These are phyloP conservation scores for Neelides sp. DNA, from an alignment of 1,140 invertebrate species.

Conservation along the genomic window DNA sequence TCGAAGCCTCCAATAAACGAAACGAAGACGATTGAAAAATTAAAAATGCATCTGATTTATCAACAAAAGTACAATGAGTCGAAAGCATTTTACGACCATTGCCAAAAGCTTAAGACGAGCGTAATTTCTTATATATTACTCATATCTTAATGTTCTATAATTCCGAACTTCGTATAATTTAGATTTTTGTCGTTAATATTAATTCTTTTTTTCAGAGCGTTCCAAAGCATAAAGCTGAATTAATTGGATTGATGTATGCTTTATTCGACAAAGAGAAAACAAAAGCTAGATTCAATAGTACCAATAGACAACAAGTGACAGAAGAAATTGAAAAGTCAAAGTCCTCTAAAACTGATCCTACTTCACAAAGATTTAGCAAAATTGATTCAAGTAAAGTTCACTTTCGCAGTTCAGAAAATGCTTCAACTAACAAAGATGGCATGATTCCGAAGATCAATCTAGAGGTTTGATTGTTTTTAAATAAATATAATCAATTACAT, in stretches of 20 bases:
- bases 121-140: slow-evolving; percentile 5
- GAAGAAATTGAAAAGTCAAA: neutral
- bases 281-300: slow-evolving; percentile 2
- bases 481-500: too few species aligned
- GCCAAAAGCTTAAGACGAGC: slow-evolving; percentile 14
- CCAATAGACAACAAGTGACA: too few species aligned
- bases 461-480: too few species aligned
- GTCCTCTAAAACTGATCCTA: neutral
- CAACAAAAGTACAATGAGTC: slow-evolving; percentile 12
- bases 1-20: slow-evolving; percentile 7
- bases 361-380: neutral
- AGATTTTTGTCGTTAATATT: slow-evolving; percentile 1
- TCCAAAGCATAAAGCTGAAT: slow-evolving; percentile 19
- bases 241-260: slow-evolving; percentile 22
- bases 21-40: slow-evolving; percentile 13
- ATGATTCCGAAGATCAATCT: too few species aligned
- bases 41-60: slow-evolving; percentile 21
- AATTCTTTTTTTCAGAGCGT: slow-evolving; percentile 8
- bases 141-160: too few species aligned
- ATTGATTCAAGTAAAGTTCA: neutral
- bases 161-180: neutral
- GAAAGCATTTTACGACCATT: slow-evolving; percentile 9
- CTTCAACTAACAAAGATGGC: too few species aligned
- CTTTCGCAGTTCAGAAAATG: too few species aligned
- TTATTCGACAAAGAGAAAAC: slow-evolving; percentile 19